Conservation (phyloP, 2,797 vertebrate genomes). For the Oreonectes daqikongensis region DNA sequence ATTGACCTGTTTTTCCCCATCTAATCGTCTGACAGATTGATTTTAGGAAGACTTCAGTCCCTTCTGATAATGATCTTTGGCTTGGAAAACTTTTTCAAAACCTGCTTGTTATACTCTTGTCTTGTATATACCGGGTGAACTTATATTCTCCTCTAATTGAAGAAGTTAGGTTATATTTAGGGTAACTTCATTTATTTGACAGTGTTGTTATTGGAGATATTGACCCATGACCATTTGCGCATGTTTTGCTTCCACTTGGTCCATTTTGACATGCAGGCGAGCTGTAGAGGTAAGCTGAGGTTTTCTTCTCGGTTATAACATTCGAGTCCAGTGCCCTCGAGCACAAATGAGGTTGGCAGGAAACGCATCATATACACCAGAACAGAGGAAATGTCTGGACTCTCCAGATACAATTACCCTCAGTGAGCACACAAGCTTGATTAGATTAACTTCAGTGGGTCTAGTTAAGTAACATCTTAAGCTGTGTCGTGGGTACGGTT, state of each 20-base stretch:
- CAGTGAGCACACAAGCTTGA: constrained; percentile 43
- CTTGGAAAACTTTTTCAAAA: too few species aligned
- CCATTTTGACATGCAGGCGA: not conserved
- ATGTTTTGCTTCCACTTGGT: constrained; percentile 12
- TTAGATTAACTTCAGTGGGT: constrained; percentile 49
- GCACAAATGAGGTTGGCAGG: constrained; percentile 30
- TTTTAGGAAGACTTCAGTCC: constrained; percentile 43
- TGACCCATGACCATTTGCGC: not conserved
- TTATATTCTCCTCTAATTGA: too few species aligned
- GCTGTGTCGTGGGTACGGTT: not conserved
- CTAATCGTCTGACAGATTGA: constrained; percentile 36
- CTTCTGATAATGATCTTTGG: too few species aligned
- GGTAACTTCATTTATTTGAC: too few species aligned
- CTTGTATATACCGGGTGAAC: too few species aligned
- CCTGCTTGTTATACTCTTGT: too few species aligned
- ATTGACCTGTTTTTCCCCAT: constrained; percentile 13
- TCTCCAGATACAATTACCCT: constrained; percentile 55
- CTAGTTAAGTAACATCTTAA: constrained; percentile 10
- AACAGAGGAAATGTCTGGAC: constrained; percentile 53
- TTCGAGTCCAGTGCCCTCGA: constrained; percentile 9
- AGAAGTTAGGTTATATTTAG: too few species aligned
- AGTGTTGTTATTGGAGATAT: not conserved
- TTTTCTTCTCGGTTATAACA: not conserved
- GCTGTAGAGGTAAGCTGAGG: not conserved
- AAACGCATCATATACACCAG: constrained; percentile 32